Conservation (phyloP, 2,888 invertebrate species). For the Apamea sordens region DNA sequence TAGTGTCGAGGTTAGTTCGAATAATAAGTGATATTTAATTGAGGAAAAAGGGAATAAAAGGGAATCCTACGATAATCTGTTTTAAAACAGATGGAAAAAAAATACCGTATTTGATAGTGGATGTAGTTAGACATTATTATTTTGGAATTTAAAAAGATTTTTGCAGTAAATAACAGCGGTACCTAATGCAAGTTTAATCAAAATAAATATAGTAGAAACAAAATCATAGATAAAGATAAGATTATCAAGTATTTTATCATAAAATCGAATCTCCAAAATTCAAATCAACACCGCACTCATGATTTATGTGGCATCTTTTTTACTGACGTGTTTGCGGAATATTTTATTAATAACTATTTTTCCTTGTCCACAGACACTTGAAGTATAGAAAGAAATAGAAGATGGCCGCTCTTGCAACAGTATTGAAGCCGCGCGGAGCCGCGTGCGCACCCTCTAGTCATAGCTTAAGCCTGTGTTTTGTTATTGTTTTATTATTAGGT, state of each 20-base stretch:
- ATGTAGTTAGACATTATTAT: background rate
- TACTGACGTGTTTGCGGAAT: background rate
- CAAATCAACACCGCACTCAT: constrained; percentile 2
- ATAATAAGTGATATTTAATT: constrained; percentile 10
- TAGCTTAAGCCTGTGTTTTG: constrained; percentile 81
- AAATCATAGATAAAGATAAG: constrained; percentile 14
- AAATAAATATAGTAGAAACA: constrained; percentile 13
- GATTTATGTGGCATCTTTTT: background rate
- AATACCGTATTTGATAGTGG: background rate
- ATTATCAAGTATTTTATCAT: constrained; percentile 27
- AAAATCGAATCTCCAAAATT: constrained; percentile 13
- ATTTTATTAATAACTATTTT: constrained; percentile 31
- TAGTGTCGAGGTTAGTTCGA: constrained; percentile 26
- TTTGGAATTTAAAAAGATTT: background rate
- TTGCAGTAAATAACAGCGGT: background rate
- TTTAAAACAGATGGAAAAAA: background rate
- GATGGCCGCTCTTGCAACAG: constrained; percentile 80
- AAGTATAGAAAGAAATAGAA: constrained; percentile 62
- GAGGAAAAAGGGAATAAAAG: too few species aligned
- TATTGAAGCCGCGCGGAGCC: constrained; percentile 71
- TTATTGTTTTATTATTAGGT: constrained; percentile 83
- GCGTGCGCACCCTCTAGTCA: constrained; percentile 80
- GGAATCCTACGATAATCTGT: background rate
- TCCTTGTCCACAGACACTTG: constrained; percentile 78
- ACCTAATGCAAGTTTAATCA: constrained; percentile 5